phyloP scores from a whole-genome alignment of 2,797 vertebrate species.

The Danionella dracula region DNA sequence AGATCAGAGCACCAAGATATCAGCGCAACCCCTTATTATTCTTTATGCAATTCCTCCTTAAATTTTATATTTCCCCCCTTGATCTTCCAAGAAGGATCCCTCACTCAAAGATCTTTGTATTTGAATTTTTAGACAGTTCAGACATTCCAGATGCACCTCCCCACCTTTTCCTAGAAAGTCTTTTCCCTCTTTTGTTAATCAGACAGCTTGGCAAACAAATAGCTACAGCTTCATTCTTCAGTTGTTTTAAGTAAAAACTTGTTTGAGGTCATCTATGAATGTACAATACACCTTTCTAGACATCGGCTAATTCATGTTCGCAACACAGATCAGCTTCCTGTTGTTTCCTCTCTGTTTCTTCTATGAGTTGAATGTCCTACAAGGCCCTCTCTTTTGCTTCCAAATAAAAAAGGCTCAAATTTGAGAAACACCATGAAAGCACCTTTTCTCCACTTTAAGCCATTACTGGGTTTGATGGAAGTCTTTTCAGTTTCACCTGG shows the following conservation, averaged over 20 bases:
- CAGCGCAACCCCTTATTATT: too few relatives aligned
- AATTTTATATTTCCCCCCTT: background rate
- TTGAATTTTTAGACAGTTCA: background rate
- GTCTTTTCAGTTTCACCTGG: constrained; percentile 4
- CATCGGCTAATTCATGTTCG: constrained; percentile 50
- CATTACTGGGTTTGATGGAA: constrained; percentile 17
- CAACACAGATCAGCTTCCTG: constrained; percentile 53
- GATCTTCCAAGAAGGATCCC: background rate
- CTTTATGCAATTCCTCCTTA: too few relatives aligned
- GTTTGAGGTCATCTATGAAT: background rate
- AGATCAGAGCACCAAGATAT: too few relatives aligned
- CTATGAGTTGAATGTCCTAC: constrained; percentile 58
- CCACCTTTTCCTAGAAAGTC: background rate
- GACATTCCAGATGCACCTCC: background rate
- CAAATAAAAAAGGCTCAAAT: background rate
- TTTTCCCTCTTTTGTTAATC: background rate
- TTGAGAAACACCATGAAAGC: constrained; percentile 12
- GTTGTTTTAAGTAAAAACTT: constrained; percentile 54
- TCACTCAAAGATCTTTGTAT: background rate
- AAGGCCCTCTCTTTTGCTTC: constrained; percentile 1
- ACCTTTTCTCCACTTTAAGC: background rate
- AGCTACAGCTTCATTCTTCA: constrained; percentile 45
- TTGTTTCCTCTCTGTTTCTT: constrained; percentile 59
- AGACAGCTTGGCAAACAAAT: background rate
- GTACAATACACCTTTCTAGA: constrained; percentile 43